phyloP scores from a whole-genome alignment of 1,140 invertebrate species.

The Lepidurus apus region DNA sequence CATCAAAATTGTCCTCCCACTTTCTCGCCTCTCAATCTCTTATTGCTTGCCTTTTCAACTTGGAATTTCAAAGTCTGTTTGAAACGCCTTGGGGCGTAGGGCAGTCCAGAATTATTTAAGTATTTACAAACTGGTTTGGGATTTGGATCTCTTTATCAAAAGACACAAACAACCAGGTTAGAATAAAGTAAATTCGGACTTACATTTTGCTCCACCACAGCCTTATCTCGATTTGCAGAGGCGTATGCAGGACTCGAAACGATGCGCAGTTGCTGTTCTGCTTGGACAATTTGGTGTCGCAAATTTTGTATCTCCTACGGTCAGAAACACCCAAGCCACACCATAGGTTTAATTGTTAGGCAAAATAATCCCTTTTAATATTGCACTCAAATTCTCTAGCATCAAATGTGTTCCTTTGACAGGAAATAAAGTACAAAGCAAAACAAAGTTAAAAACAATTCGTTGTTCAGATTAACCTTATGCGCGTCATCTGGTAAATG shows the following conservation, averaged over 20 bases:
- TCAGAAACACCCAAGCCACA: slow-evolving; percentile 35
- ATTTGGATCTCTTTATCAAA: not conserved
- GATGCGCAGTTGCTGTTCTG: slow-evolving; percentile 75
- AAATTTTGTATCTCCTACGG: slow-evolving; percentile 74
- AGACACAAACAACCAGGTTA: slow-evolving; percentile 11
- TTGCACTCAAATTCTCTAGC: no score
- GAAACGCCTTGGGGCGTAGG: not conserved
- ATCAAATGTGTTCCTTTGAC: no score
- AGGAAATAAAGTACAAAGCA: no score
- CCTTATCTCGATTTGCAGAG: slow-evolving; percentile 74
- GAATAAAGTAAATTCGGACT: slow-evolving; percentile 46
- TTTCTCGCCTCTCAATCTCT: not conserved
- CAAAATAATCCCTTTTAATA: no score
- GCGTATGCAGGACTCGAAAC: slow-evolving; percentile 73
- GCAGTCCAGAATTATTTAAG: slow-evolving; percentile 15
- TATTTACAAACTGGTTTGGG: not conserved
- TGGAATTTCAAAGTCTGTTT: slow-evolving; percentile 28
- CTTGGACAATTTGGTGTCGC: slow-evolving; percentile 71
- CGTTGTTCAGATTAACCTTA: no score
- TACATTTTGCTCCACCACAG: slow-evolving; percentile 85
- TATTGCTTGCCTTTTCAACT: slow-evolving; percentile 12
- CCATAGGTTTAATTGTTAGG: not conserved
- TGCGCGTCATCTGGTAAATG: no score
- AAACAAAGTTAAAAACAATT: no score
- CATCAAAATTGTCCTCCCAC: slow-evolving; percentile 31